Base-by-base conservation (phyloP, 2,888 invertebrate genomes). In the Acheta domesticus region DNA sequence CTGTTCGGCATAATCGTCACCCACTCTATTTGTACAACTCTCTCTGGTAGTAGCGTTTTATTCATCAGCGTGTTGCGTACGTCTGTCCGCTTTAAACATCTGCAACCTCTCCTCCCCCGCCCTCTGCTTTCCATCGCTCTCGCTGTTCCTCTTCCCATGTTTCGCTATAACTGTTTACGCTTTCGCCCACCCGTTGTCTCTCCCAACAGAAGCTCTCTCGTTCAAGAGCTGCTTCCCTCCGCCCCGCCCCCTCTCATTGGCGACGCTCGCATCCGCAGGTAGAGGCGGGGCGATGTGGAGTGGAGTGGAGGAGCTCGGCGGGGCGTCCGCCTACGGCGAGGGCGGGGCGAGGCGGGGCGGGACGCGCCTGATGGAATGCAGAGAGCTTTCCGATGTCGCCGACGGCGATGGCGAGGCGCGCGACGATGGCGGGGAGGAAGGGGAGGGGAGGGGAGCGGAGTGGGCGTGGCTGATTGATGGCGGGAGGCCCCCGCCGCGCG, bases 331-430 rank as follows among this genome's bases (percentile, higher is more conserved):
- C 14, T 12, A 8, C 16, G 62, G 16, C 5, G 19, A 19, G 16
- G 14, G 8, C 4, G 36, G 5, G 14, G 62, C 3, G 36, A 5
- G 62, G 62, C 62, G 16, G n/a, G 62, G 4, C 5, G n/a, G 14
- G 62, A 0, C 8, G n/a, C 62, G 16, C 14, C 62, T 62, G 62
- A 62, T 62, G 62, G 62, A 62, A 62, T 62, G 62, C 62, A 62
- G 62, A 62, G 62, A 62, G 62, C 62, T 62, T 62, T 62, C 62
- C 62, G 62, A 62, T 62, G 62, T 62, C 62, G 62, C 14, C 62
- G 36, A 36, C 36, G 36, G 36, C 36, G 36, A 36, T 36, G 36
- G 36, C 36, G 36, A 36, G 36, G 36, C 36, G 2, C 4, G 23
- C 23, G 23, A 23, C 23, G 23, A 23, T 23, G 23, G 23, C 23